Base-by-base conservation (phyloP, 37 sponge, comb jelly and placozoan genomes). In the Oopsacas minuta region DNA sequence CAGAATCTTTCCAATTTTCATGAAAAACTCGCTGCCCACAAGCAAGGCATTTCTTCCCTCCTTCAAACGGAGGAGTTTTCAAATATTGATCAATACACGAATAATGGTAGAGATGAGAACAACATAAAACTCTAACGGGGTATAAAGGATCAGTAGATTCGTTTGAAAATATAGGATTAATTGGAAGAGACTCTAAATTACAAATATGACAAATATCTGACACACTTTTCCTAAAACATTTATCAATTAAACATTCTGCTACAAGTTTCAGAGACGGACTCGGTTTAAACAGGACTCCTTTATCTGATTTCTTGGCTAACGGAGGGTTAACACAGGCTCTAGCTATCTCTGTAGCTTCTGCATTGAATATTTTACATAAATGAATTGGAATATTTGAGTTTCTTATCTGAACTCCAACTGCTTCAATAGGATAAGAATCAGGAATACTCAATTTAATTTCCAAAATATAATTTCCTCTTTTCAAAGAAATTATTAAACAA, bases 21-120 rank as follows among this genome's bases (percentile, higher is more conserved):
- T 96, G 94, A 39, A 84, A 94, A 36, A 96, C 89, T 10, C 94
- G 87, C 86, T 96, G 82, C 3, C 87, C 86, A 87, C 97, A 96
- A 10, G 17, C 49, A 0, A 82, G 87, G 86, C 97, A 96, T 83
- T 92, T 94, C 91, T 96, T 96, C 7, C 93, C 93, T 30, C 91
- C 94, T 82, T 84, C 39, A 86, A 96, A 96, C 3, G 97, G 97
- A 10, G 97, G 97, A 32, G 89, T 88, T 83, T 96, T 94, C 86
- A 92, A 87, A 86, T 94, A 94, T 8, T 36, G 37, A 36, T 94
- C 94, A 22, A 96, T 84, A 86, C 97, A 96, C 32, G 49, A 34
- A 38, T 83, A 81, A 52, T 96, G 97, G 81, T 90, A 96, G 35
- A 94, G 83, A 39, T 96, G 97, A 37, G 88, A 88, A 82, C 97